These are phyloP conservation scores for Danaus plexippus DNA, from an alignment of 1,140 invertebrate genomes.

Conservation along the genomic window DNA sequence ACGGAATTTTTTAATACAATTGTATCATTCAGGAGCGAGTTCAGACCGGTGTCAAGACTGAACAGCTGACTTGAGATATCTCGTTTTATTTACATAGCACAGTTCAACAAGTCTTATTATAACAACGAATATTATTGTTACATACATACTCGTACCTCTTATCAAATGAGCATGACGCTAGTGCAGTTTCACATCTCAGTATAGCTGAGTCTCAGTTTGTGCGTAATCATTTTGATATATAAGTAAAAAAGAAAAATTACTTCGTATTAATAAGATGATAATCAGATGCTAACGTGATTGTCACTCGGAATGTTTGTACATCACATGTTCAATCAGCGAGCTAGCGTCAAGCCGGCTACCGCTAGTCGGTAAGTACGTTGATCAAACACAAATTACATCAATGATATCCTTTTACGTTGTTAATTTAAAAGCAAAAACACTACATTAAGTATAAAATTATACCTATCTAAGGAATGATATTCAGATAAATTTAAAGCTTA, in stretches of 20 bases:
- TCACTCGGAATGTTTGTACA: slow-evolving; percentile 13
- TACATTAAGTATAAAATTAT: no score
- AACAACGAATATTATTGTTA: slow-evolving; percentile 15
- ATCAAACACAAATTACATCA: not conserved
- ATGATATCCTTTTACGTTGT: no score
- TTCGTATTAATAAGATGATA: not conserved
- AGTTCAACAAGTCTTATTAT: slow-evolving; percentile 12
- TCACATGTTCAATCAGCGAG: slow-evolving; percentile 15
- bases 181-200: slow-evolving; percentile 2
- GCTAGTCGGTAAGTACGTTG: slow-evolving; percentile 3
- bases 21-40: slow-evolving; percentile 40
- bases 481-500: not conserved
- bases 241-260: slow-evolving; percentile 2
- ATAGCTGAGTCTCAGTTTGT: no score
- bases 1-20: slow-evolving; percentile 4
- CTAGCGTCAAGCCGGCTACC: slow-evolving; percentile 18
- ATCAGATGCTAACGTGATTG: slow-evolving; percentile 3
- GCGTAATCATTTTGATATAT: not conserved
- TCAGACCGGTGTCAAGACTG: slow-evolving; percentile 37
- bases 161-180: not conserved
- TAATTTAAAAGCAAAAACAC: slow-evolving; percentile 2
- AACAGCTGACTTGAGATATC: slow-evolving; percentile 37
- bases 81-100: slow-evolving; percentile 22
- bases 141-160: not conserved
- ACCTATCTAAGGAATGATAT: not conserved